Evolutionary conservation across 2,888 invertebrate species (phyloP).

Genomic region (Brachypterus glaber): DNA sequence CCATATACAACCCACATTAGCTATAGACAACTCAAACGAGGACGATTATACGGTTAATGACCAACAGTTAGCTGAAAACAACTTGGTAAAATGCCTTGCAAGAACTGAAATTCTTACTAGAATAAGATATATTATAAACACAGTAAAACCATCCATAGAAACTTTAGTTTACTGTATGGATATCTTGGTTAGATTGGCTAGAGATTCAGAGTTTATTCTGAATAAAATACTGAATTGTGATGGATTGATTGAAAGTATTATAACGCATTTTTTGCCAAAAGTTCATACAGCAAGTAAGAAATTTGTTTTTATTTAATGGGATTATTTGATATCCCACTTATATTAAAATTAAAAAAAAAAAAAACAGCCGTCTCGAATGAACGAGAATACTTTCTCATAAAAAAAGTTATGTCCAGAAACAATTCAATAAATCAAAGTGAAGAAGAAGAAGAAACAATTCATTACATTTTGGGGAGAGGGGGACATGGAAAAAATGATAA

Average conservation of each 20-base stretch:
- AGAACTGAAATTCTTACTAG: slow-evolving; percentile 70
- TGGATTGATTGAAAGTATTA: slow-evolving; percentile 53
- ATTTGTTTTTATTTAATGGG: neutral
- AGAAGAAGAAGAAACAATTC: no score
- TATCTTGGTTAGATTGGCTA: slow-evolving; percentile 66
- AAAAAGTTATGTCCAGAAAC: no score
- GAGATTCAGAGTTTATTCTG: slow-evolving; percentile 64
- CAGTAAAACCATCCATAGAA: slow-evolving; percentile 58
- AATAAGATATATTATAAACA: slow-evolving; percentile 65
- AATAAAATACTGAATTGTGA: slow-evolving; percentile 53
- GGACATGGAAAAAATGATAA: no score
- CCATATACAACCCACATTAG: slow-evolving; percentile 50
- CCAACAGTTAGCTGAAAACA: slow-evolving; percentile 74
- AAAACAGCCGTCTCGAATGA: no score
- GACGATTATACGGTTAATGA: slow-evolving; percentile 67
- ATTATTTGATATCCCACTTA: no score
- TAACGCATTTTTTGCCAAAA: slow-evolving; percentile 51
- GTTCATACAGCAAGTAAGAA: slow-evolving; percentile 9
- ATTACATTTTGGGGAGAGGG: no score
- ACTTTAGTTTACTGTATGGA: slow-evolving; percentile 67
- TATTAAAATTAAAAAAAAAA: no score
- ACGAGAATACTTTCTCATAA: no score
- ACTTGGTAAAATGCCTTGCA: slow-evolving; percentile 63
- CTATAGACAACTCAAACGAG: slow-evolving; percentile 34
- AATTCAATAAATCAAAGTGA: no score